Conservation (phyloP, 2,888 invertebrate genomes). For the Lepetodrilus schrolli region DNA sequence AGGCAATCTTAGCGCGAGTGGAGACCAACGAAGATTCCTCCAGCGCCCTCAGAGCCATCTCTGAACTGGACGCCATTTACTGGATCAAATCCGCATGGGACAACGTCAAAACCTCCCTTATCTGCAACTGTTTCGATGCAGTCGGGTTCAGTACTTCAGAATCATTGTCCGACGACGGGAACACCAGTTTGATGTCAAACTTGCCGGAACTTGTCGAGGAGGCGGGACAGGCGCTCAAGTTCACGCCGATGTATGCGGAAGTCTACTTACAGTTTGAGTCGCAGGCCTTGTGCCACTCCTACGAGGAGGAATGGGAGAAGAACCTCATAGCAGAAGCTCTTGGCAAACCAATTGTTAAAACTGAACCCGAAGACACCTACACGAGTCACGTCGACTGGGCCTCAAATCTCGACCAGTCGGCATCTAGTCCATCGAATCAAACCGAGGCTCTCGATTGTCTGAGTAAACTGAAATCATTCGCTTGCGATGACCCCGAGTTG, state of each 20-base stretch:
- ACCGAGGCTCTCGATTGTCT: conserved; percentile 34
- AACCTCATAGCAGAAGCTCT: conserved; percentile 30
- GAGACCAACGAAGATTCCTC: conserved; percentile 1
- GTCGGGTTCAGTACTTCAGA: conserved; percentile 30
- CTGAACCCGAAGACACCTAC: conserved; percentile 33
- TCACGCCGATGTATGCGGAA: conserved; percentile 35
- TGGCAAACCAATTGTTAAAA: conserved; percentile 14
- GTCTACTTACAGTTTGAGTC: conserved; percentile 39
- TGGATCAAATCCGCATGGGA: conserved; percentile 37
- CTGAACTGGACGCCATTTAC: conserved; percentile 35
- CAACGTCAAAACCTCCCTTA: conserved; percentile 15
- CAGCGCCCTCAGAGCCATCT: background rate
- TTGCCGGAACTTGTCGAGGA: conserved; percentile 34
- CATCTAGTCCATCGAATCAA: background rate
- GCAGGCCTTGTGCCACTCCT: conserved; percentile 32
- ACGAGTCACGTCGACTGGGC: background rate
- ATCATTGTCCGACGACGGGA: conserved; percentile 9
- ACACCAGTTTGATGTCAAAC: conserved; percentile 1
- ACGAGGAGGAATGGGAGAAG: conserved; percentile 36
- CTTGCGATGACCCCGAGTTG: conserved; percentile 21
- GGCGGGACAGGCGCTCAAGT: conserved; percentile 29
- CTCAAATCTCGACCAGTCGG: background rate
- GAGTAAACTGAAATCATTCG: conserved; percentile 33
- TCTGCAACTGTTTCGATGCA: conserved; percentile 31
- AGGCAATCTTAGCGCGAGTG: conserved; percentile 30